Evolutionary conservation across 2,888 invertebrate species (phyloP).

Genomic region (Habroteleia sp.): DNA sequence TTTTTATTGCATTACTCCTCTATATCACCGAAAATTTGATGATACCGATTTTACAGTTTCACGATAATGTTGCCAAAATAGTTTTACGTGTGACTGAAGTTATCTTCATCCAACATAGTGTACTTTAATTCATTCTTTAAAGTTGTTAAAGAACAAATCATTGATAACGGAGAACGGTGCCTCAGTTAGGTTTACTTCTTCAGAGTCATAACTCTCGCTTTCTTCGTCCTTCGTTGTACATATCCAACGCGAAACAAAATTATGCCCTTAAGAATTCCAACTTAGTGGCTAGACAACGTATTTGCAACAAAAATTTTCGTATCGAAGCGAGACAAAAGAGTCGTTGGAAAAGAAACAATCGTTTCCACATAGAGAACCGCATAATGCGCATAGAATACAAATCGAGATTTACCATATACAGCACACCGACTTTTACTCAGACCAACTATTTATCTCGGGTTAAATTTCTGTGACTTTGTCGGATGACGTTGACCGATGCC

Average conservation of each 20-base stretch:
- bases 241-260: constrained; percentile 72
- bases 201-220: constrained; percentile 56
- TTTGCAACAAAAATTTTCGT: constrained; percentile 66
- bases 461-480: constrained; percentile 77
- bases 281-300: constrained; percentile 48
- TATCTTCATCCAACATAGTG: constrained; percentile 69
- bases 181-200: constrained; percentile 61
- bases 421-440: constrained; percentile 64
- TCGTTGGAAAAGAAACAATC: constrained; percentile 70
- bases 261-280: constrained; percentile 65
- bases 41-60: no score
- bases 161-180: constrained; percentile 60
- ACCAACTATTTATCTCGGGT: constrained; percentile 73
- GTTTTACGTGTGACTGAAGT: constrained; percentile 33
- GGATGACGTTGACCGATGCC: constrained; percentile 77
- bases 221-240: constrained; percentile 27
- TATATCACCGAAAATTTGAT: no score
- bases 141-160: constrained; percentile 65
- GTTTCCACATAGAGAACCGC: constrained; percentile 71
- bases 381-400: constrained; percentile 74
- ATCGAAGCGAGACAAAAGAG: constrained; percentile 68
- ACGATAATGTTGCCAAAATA: constrained; percentile 33
- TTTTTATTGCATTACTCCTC: no score
- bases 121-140: constrained; percentile 69
- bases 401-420: constrained; percentile 72